Conservation (phyloP, 2,797 vertebrate genomes). For the Pseudomugil tenellus region DNA sequence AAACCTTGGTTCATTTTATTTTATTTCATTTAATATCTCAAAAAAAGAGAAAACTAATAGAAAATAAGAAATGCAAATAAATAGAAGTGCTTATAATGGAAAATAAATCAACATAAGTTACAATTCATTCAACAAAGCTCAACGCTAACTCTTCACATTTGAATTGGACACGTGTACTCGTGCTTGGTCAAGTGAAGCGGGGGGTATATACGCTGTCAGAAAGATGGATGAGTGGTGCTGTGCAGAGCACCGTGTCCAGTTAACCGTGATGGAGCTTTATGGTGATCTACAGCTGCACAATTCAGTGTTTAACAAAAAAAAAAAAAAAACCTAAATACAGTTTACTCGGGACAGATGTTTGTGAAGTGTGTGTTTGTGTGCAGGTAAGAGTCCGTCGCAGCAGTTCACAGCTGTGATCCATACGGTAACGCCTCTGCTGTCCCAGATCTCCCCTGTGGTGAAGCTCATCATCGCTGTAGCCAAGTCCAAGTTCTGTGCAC, state of each 20-base stretch:
- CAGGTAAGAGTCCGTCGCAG: slow-evolving; percentile 81
- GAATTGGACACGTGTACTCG: slow-evolving; percentile 54
- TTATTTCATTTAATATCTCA: slow-evolving; percentile 30
- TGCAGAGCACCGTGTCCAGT: slow-evolving; percentile 36
- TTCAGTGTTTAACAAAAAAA: slow-evolving; percentile 4
- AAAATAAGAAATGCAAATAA: slow-evolving; percentile 1
- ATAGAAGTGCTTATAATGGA: not conserved
- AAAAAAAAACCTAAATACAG: slow-evolving; percentile 14
- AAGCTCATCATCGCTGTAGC: slow-evolving; percentile 85
- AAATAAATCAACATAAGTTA: slow-evolving; percentile 35
- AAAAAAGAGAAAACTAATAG: not conserved
- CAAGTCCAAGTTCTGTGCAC: slow-evolving; percentile 87
- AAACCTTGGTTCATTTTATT: slow-evolving; percentile 11
- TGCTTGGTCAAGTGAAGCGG: slow-evolving; percentile 43
- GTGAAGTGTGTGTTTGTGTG: slow-evolving; percentile 25
- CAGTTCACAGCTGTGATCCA: slow-evolving; percentile 86
- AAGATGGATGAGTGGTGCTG: slow-evolving; percentile 58
- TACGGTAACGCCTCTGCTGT: slow-evolving; percentile 79
- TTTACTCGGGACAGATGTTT: slow-evolving; percentile 32
- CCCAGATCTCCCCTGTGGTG: slow-evolving; percentile 82
- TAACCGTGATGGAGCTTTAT: slow-evolving; percentile 50
- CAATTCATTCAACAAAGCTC: slow-evolving; percentile 24
- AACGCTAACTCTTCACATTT: slow-evolving; percentile 20
- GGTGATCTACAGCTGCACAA: slow-evolving; percentile 39
- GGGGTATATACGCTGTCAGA: slow-evolving; percentile 50